Percentiles rank a stretch among this genome's conserved stretches.
phyloP scores from a whole-genome alignment of 2,888 invertebrate genomes.

The Lissocephala sabroskyi region DNA sequence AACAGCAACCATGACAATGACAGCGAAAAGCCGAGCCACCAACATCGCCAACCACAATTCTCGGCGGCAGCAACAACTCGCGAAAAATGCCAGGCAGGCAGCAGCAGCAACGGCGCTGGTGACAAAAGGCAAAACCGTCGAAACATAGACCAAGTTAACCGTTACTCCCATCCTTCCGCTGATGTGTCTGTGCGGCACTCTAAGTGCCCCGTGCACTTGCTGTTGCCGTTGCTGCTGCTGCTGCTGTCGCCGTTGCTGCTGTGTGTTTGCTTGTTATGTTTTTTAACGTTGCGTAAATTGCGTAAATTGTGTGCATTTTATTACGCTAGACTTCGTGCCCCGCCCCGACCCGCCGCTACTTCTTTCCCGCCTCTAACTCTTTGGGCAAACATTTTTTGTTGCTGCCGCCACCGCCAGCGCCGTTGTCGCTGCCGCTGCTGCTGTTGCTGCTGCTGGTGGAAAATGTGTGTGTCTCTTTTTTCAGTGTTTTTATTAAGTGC shows the following conservation, averaged over 20 bases:
- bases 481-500: conserved; percentile 35
- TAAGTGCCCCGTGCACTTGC: conserved; percentile 8
- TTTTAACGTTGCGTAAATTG: conserved; percentile 49
- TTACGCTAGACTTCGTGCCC: conserved; percentile 35
- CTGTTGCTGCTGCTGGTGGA: conserved; percentile 16
- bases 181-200: conserved; percentile 2
- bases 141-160: conserved; percentile 3
- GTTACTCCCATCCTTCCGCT: not conserved
- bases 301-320: conserved; percentile 53
- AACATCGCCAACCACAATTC: conserved; percentile 5
- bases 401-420: conserved; percentile 1
- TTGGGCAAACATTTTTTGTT: conserved; percentile 26
- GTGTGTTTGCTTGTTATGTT: conserved; percentile 41
- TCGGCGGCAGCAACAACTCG: not conserved
- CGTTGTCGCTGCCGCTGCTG: conserved; percentile 3
- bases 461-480: conserved; percentile 42
- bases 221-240: not conserved
- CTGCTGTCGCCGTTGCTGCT: conserved; percentile 20
- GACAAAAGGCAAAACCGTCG: conserved; percentile 18
- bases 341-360: conserved; percentile 15
- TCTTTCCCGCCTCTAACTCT: conserved; percentile 26
- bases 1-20: conserved; percentile 25
- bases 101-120: conserved; percentile 34
- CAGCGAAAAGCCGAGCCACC: conserved; percentile 28
- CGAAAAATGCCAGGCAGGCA: conserved; percentile 18